Base-by-base conservation (phyloP, 2,888 invertebrate genomes). In the Platypus cylindrus region DNA sequence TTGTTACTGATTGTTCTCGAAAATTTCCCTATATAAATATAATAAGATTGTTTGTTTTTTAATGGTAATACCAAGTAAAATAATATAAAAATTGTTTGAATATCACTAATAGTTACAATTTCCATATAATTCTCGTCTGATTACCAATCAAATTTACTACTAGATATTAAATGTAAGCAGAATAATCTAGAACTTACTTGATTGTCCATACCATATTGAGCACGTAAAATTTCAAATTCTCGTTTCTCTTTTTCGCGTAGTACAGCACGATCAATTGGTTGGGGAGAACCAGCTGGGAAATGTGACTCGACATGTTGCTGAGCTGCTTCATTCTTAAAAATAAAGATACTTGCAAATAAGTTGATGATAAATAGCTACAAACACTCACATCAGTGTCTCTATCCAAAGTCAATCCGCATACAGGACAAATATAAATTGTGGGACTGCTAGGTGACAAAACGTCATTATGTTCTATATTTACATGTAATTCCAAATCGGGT, bases 201-300 rank as follows among this genome's bases (percentile, higher is more conserved):
- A 55, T 83, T 82, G 54, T 85, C 85, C 87, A 89, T 87, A 2
- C 87, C 87, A 52, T 86, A 87, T 56, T 85, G 83, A 2, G 84
- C 85, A 54, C 79, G 64, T 22, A 86, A 57, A 60, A 83, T 62
- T 52, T 84, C 81, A 56, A 86, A 86, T 56, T 86, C 85, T 28
- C 78, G 71, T 52, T 84, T 79, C 52, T 86, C 85, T 15, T 81
- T 66, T 43, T 75, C 68, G 46, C 73, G 70, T 47, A 79, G 71
- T 0, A 80, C 81, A 53, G 82, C 80, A 40, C 71, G 66, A 42
- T 78, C 59, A 1, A 58, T 48, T 11, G 58, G 52, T 2, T 60
- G 59, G 0, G 64, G 65, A 5, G 66, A 62, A 12, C 68, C 65
- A 32, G 70, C 69, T 54, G 54, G 71, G 51, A 87, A 89, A 56